phyloP scores from a whole-genome alignment of 1,140 invertebrate species.

The Sminthurides bifidus region DNA sequence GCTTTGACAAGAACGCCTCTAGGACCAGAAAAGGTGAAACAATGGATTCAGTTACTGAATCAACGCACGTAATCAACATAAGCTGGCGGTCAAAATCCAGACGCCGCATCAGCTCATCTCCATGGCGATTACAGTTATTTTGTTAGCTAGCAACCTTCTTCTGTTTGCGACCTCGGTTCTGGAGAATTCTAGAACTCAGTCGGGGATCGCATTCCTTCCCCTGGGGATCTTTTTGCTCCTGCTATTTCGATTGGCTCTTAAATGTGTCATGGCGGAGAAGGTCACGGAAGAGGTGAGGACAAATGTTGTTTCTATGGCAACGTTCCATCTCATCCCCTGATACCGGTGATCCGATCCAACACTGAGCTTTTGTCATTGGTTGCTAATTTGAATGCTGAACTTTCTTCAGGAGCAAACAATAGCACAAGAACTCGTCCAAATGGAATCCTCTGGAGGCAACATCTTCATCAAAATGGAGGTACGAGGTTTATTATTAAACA shows the following conservation, averaged over 20 bases:
- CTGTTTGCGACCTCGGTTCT: background rate
- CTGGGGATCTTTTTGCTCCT: background rate
- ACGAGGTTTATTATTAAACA: conserved; percentile 3
- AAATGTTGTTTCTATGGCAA: background rate
- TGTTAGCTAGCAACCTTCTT: background rate
- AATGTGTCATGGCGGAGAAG: conserved; percentile 7
- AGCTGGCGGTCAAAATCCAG: conserved; percentile 1
- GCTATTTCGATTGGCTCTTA: background rate
- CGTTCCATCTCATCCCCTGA: background rate
- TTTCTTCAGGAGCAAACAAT: conserved; percentile 2
- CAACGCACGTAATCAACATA: background rate
- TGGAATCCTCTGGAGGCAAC: conserved; percentile 2
- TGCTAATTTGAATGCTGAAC: too few relatives aligned
- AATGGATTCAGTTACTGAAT: conserved; percentile 3
- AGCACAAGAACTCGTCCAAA: background rate
- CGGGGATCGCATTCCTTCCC: background rate
- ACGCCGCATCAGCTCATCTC: background rate
- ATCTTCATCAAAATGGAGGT: conserved; percentile 12
- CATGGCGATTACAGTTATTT: background rate
- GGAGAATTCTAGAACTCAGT: background rate
- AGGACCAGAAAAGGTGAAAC: conserved; percentile 4
- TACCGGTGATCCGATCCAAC: background rate
- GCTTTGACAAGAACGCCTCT: background rate
- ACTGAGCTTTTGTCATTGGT: too few relatives aligned
- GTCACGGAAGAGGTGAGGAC: conserved; percentile 1